Percentiles rank a stretch among this genome's conserved stretches.
phyloP scores from a whole-genome alignment of 2,113 vertebrate species.

The Eudyptes chrysolophus region DNA sequence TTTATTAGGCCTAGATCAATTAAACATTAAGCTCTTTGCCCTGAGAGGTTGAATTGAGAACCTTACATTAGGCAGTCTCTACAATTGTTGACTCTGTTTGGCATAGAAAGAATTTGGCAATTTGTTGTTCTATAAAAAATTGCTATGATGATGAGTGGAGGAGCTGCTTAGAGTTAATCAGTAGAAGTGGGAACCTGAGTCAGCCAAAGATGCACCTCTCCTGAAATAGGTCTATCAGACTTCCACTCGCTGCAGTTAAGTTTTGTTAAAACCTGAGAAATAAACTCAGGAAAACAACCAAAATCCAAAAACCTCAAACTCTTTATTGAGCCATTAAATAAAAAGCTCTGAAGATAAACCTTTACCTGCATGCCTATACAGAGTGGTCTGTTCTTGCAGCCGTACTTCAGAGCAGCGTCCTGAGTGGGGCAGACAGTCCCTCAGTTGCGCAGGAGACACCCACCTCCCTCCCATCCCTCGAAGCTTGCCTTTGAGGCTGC shows the following conservation, averaged over 20 bases:
- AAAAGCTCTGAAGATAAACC: not conserved
- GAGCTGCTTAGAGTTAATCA: not conserved
- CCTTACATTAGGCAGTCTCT: not conserved
- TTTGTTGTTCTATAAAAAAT: not conserved
- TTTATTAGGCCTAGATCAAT: not conserved
- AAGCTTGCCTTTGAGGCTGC: not conserved
- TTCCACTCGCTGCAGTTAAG: too few relatives aligned
- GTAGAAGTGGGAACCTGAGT: not conserved
- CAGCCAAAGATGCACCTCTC: not conserved
- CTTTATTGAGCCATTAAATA: not conserved
- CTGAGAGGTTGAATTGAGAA: not conserved
- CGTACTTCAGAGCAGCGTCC: fast-evolving
- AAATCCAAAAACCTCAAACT: too few relatives aligned
- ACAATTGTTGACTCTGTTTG: not conserved
- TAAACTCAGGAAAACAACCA: not conserved
- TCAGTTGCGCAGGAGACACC: fast-evolving
- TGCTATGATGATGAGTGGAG: not conserved
- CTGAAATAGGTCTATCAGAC: not conserved
- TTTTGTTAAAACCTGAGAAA: not conserved
- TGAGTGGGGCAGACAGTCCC: fast-evolving
- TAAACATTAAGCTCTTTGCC: not conserved
- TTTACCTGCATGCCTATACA: not conserved
- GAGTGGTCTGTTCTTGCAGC: too few relatives aligned
- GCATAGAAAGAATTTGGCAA: not conserved
- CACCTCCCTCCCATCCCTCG: fast-evolving